A percentile compares a stretch with the other conserved stretches of the same genome.
phyloP scores from a whole-genome alignment of 2,113 vertebrate genomes.

The Eonycteris spelaea region DNA sequence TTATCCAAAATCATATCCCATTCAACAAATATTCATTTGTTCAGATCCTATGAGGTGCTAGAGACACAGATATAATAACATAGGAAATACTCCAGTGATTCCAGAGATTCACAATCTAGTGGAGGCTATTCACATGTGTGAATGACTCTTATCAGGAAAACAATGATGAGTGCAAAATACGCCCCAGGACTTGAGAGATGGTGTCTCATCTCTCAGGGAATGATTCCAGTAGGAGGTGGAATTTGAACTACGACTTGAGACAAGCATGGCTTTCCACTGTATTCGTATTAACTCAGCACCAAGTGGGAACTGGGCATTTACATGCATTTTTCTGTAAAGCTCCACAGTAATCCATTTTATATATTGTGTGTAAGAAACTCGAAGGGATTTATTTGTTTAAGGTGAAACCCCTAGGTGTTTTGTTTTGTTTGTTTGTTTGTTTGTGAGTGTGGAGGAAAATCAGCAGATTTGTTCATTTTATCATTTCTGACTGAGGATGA shows the following conservation, averaged over 20 bases:
- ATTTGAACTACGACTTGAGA: not conserved
- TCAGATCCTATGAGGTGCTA: not conserved
- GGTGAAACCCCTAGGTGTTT: not conserved
- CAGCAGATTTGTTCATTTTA: not conserved
- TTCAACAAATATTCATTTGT: conserved; percentile 17
- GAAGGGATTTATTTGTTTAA: not conserved
- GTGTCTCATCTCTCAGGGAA: not conserved
- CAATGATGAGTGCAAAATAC: not conserved
- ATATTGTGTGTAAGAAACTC: not conserved
- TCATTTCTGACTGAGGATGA: not conserved
- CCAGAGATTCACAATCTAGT: not conserved
- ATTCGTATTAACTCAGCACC: not conserved
- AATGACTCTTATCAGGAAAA: not conserved
- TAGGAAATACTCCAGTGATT: not conserved
- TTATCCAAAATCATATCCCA: conserved; percentile 37
- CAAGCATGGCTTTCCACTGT: not conserved
- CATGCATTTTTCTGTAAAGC: not conserved
- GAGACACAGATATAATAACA: conserved; percentile 12
- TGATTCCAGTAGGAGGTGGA: not conserved
- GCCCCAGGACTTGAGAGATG: not conserved
- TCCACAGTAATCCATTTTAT: not conserved
- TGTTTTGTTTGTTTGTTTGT: not conserved
- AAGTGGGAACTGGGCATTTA: not conserved
- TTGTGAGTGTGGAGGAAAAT: not conserved
- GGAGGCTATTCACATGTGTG: not conserved